phyloP scores from a whole-genome alignment of 2,888 invertebrate genomes.

The Aspidiotus rigidus region DNA sequence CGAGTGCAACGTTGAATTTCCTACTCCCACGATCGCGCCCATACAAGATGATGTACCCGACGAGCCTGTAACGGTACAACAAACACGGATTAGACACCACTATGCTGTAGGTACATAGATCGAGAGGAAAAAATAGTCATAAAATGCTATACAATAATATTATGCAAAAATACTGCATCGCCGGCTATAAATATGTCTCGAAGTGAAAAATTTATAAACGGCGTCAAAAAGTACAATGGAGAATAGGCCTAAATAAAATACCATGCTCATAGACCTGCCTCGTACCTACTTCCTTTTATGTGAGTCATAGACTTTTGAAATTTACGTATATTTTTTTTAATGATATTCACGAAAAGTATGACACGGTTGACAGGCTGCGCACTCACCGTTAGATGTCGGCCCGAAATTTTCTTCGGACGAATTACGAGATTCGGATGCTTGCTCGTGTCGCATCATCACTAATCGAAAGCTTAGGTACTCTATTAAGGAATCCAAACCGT shows the following conservation, averaged over 20 bases:
- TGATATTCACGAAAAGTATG: too few relatives aligned
- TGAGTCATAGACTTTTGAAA: too few relatives aligned
- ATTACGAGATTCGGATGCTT: constrained; percentile 64
- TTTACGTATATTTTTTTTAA: too few relatives aligned
- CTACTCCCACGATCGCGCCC: constrained; percentile 29
- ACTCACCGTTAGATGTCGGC: constrained; percentile 33
- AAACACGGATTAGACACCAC: too few relatives aligned
- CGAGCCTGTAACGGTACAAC: constrained; percentile 5
- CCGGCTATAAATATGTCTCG: too few relatives aligned
- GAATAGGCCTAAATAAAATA: background rate
- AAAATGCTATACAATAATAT: too few relatives aligned
- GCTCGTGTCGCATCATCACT: constrained; percentile 88
- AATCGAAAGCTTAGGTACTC: constrained; percentile 93
- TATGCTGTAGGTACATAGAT: too few relatives aligned
- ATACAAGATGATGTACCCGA: constrained; percentile 28
- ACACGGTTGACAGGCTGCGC: too few relatives aligned
- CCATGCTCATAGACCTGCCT: background rate
- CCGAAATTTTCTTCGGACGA: constrained; percentile 61
- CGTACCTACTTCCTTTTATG: too few relatives aligned
- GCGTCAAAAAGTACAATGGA: background rate
- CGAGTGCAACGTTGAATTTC: constrained; percentile 20
- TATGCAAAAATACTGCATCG: too few relatives aligned
- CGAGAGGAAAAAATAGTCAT: too few relatives aligned
- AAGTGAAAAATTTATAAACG: too few relatives aligned
- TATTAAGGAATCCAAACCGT: constrained; percentile 90